Evolutionary conservation across 2,113 vertebrate genomes (phyloP), one percentile per base, ranked within the genome.

Genomic region (Poecile atricapillus): DNA sequence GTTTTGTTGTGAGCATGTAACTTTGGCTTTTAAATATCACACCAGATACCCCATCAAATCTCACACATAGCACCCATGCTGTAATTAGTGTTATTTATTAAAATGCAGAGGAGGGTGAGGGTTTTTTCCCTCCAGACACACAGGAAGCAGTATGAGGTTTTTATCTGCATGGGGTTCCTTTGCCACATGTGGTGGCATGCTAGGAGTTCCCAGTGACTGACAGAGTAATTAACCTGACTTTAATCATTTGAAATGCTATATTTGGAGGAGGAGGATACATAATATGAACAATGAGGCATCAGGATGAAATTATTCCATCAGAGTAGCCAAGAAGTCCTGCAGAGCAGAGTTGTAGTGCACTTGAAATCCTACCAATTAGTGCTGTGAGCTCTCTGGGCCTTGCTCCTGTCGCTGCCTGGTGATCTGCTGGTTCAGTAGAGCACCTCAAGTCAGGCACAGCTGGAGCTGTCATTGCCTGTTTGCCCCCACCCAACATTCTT

Each of bases 151-250:
- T 50, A 44, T 83, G 95, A 67, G 46, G 39, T 74, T 74, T 87
- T 93, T 83, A 81, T 74, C 89, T 3, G 9, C 49, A 28, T 78
- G 85, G 13, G 73, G 62, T 67, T 74, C 73, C 88, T 93, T 92
- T 80, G 89, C 90, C 9, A 37, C 83, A 75, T 74, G 75, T 43
- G 73, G 73, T 63, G 93, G 52, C 67, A 73, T 55, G 76, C 6
- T 67, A 52, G 80, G 73, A 62, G 78, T 83, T 93, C 85, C 56
- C 30, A 27, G 60, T 58, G 60, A 75, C 78, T 67, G 82, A 55
- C 15, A 22, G 43, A 82, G 77, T 95, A 95, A 97, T 97, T 96
- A 97, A 95, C 82, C 83, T 64, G 76, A 56, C 63, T 81, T 96
- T 97, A 96, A 91, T 94, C 97, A 94, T 53, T 84, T 75, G 64